Conservation (phyloP, 2,888 invertebrate genomes). For the Machimus rusticus region DNA sequence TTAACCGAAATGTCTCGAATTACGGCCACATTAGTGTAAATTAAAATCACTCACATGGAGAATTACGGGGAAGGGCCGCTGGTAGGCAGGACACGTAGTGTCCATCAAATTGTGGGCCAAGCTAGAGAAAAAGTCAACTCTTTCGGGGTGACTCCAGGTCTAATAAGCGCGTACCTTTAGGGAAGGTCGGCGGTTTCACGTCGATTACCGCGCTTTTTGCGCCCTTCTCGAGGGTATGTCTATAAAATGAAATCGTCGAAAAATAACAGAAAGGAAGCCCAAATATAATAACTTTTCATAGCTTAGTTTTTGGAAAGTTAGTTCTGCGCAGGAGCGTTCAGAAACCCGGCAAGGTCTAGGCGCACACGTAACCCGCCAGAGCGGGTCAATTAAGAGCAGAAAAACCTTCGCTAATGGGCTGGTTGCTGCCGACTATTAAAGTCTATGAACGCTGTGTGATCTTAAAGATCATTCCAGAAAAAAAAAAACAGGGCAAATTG, state of each 20-base stretch:
- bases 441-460: slow-evolving; percentile 50
- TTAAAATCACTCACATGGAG: slow-evolving; percentile 57
- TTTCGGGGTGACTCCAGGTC: slow-evolving; percentile 9
- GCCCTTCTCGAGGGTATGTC: neutral
- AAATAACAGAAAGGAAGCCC: neutral
- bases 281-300: slow-evolving; percentile 10
- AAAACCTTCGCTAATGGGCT: slow-evolving; percentile 25
- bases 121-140: neutral
- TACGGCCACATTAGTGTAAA: slow-evolving; percentile 63
- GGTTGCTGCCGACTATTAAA: slow-evolving; percentile 40
- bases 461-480: slow-evolving; percentile 22
- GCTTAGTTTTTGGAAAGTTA: neutral
- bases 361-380: neutral
- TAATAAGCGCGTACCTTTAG: slow-evolving; percentile 4
- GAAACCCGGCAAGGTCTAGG: neutral
- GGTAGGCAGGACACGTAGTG: neutral
- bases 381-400: slow-evolving; percentile 9
- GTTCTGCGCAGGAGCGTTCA: neutral
- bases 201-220: slow-evolving; percentile 11
- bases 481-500: slow-evolving; percentile 36
- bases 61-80: neutral
- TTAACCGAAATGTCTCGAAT: slow-evolving; percentile 61
- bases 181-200: neutral
- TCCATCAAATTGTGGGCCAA: neutral
- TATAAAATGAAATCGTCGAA: neutral